Base-by-base conservation (phyloP, 2,888 invertebrate species). In the Eupithecia pulchellata region DNA sequence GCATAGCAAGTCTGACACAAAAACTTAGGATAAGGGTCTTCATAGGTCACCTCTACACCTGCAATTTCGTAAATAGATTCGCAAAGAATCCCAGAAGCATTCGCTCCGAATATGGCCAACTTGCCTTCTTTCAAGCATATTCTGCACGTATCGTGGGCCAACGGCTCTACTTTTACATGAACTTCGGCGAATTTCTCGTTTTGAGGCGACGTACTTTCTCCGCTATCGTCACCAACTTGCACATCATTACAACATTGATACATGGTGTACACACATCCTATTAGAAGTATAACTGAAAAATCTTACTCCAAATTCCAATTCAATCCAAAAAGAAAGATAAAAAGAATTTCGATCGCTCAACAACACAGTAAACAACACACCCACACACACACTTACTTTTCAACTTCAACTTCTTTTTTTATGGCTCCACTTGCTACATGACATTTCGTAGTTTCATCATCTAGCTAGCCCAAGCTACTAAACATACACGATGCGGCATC, bases 91-190 rank as follows among this genome's bases (percentile, higher is more conserved):
- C 64, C 58, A 2, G 65, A 58, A 4, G 29, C 17, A 57, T 79
- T 74, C 9, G 78, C 77, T 3, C 86, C 87, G 64, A 80, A 89
- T 64, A 94, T 91, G 25, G 89, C 86, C 72, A 92, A 83, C 58
- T 75, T 76, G 20, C 92, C 93, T 75, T 86, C 82, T 78, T 91
- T 90, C 8, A 93, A 81, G 76, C 93, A 94, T 39, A 93, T 86
- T 74, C 93, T 69, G 64, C 71, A 73, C 64, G 77, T 78, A 80
- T 66, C 60, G 8, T 57, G 57, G 57, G 29, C 57, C 8, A 57
- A 17, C 4, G 30, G 25, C 30, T 67, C 73, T 25, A 34, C 58
- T 60, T 69, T 72, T 39, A 62, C 32, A 30, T 30, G 30, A 52
- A 52, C 25, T 52, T 52, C 42, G 42, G 42, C n/a, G 20, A 47